A percentile compares a stretch with the other conserved stretches of the same genome.
These are phyloP conservation scores for Eupithecia insigniata DNA, from an alignment of 2,888 invertebrate species.

Conservation along the genomic window DNA sequence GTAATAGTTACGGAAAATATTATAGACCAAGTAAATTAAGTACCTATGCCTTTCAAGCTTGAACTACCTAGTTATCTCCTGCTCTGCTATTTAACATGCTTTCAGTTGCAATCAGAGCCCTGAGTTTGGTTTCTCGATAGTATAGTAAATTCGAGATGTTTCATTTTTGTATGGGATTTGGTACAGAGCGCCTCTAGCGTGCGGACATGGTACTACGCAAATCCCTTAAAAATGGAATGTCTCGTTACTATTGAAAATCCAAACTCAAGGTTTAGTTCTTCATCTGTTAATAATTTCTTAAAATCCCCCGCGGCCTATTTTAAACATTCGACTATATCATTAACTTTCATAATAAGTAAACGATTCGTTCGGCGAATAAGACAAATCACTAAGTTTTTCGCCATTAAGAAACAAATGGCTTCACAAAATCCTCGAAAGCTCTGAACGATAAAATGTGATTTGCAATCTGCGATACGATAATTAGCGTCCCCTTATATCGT, in stretches of 20 bases:
- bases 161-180: neutral
- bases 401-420: slow-evolving; percentile 19
- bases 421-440: slow-evolving; percentile 23
- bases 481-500: slow-evolving; percentile 26
- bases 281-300: neutral
- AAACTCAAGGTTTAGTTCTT: neutral
- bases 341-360: neutral
- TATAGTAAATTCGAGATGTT: neutral
- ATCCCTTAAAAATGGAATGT: neutral
- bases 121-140: neutral
- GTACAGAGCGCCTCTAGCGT: neutral
- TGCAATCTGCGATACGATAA: slow-evolving; percentile 38
- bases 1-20: neutral
- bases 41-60: neutral
- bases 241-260: neutral
- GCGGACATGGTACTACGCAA: neutral
- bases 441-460: slow-evolving; percentile 31
- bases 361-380: slow-evolving; percentile 12
- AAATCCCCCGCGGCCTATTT: neutral
- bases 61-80: neutral
- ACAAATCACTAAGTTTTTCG: slow-evolving; percentile 26
- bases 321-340: neutral
- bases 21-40: neutral
- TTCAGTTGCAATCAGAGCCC: neutral
- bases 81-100: neutral